Base-by-base conservation (phyloP, 2,113 vertebrate species). In the Sceloporus undulatus region DNA sequence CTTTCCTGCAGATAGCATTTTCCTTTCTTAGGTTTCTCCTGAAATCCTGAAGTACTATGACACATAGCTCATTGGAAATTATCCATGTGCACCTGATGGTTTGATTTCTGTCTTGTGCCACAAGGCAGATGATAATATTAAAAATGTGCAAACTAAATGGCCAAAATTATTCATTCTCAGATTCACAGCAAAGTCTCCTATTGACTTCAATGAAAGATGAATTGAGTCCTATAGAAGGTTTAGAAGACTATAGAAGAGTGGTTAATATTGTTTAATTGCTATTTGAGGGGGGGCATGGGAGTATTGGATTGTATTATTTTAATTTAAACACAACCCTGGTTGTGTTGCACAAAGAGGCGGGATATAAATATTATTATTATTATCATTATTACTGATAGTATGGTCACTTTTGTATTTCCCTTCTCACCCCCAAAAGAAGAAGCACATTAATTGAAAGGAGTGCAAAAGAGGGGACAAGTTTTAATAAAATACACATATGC, bases 1-100 rank as follows among this genome's bases (percentile, higher is more conserved):
- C 10, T 79, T 68, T 91, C 87, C 59, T 74, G 54, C 54, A 8
- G 87, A 93, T 90, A 56, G 59, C 82, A 85, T 42, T 87, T 1
- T 0, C 3, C 71, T 11, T 91, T 84, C n/a, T 0, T 0, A 82
- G 90, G 71, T 65, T 2, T 86, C 68, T 82, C 71, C 48, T 2
- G 56, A 87, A 89, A 82, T 79, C 40, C 82, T 85, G 18, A 81
- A 77, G 23, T 79, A 83, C n/a, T 80, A 82, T 83, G 56, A 29
- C 52, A 75, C 38, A 29, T 1, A 0, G 62, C n/a, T 78, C 79
- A 2, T 0, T 21, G 84, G 40, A 40, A 85, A 87, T 73, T 52
- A 77, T 8, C 62, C 79, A 34, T 27, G 11, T 65, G 29, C 71
- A 79, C 65, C 48, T 0, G 0, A 91, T 79, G 52, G 18, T 88